Evolutionary conservation across 2,113 vertebrate genomes (phyloP).

Genomic region (Paedocypris sp.): DNA sequence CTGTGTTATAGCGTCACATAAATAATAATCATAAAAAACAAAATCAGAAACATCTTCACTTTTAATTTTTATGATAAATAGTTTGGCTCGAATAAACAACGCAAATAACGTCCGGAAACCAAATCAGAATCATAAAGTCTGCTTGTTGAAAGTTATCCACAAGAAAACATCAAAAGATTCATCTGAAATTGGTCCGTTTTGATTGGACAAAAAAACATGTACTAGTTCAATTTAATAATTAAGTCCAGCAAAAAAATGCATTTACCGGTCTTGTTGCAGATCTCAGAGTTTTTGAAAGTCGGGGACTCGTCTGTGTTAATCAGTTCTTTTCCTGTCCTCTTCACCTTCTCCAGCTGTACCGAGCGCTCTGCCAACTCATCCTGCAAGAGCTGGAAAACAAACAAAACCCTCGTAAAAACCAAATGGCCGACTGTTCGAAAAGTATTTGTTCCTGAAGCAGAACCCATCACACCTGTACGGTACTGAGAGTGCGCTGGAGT

Average conservation of each 20-base stretch:
- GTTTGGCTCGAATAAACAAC: too few relatives aligned
- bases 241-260: not conserved
- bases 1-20: too few relatives aligned
- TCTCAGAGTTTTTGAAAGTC: conserved; percentile 58
- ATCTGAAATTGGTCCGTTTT: too few relatives aligned
- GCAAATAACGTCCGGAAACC: too few relatives aligned
- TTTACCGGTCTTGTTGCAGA: conserved; percentile 76
- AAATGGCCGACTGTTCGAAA: too few relatives aligned
- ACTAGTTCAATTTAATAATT: not conserved
- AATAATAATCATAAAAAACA: too few relatives aligned
- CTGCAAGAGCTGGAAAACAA: conserved; percentile 68
- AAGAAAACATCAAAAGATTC: too few relatives aligned
- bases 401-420: too few relatives aligned
- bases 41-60: too few relatives aligned
- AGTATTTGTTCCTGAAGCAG: not conserved
- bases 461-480: conserved; percentile 67
- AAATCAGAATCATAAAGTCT: too few relatives aligned
- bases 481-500: conserved; percentile 70
- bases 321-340: conserved; percentile 70
- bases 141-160: too few relatives aligned
- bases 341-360: conserved; percentile 86
- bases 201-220: not conserved
- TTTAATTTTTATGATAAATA: too few relatives aligned
- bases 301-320: conserved; percentile 74
- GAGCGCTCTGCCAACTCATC: conserved; percentile 83